Evolutionary conservation across 2,888 invertebrate genomes (phyloP).

Genomic region (Busseola fusca): DNA sequence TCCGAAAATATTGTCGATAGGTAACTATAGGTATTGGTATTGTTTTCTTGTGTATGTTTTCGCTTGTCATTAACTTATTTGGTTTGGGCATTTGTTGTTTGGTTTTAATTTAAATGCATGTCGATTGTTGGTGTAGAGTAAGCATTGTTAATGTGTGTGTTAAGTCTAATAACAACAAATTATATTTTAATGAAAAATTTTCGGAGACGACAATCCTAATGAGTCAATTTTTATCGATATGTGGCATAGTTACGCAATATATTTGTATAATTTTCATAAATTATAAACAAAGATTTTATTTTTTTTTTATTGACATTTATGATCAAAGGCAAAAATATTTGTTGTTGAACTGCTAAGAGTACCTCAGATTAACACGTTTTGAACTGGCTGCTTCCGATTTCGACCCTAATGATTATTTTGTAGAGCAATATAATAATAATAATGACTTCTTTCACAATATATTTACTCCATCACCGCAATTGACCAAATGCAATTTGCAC

Average conservation of each 20-base stretch:
- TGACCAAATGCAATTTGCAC: constrained; percentile 8
- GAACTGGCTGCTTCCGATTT: constrained; percentile 24
- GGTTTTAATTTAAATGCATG: constrained; percentile 80
- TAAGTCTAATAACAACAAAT: constrained; percentile 60
- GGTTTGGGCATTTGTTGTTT: constrained; percentile 78
- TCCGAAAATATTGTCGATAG: constrained; percentile 52
- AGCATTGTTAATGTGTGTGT: constrained; percentile 72
- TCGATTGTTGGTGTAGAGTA: constrained; percentile 73
- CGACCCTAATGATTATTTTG: neutral
- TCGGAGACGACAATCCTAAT: constrained; percentile 59
- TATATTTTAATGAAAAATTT: constrained; percentile 44
- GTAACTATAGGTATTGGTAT: constrained; percentile 63
- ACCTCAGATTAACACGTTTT: constrained; percentile 12
- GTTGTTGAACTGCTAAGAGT: neutral
- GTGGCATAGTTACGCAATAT: constrained; percentile 51
- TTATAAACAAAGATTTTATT: neutral
- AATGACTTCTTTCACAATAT: neutral
- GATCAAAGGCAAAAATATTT: constrained; percentile 27
- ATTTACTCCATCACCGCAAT: neutral
- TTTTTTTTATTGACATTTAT: neutral
- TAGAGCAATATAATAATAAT: constrained; percentile 7
- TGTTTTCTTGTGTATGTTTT: constrained; percentile 76
- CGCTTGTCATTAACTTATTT: constrained; percentile 84
- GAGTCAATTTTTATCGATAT: constrained; percentile 70
- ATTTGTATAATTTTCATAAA: constrained; percentile 31